Evolutionary conservation across 2,797 vertebrate genomes (phyloP), one percentile per base, ranked within the genome.

Genomic region (Ambastaia sidthimunki): DNA sequence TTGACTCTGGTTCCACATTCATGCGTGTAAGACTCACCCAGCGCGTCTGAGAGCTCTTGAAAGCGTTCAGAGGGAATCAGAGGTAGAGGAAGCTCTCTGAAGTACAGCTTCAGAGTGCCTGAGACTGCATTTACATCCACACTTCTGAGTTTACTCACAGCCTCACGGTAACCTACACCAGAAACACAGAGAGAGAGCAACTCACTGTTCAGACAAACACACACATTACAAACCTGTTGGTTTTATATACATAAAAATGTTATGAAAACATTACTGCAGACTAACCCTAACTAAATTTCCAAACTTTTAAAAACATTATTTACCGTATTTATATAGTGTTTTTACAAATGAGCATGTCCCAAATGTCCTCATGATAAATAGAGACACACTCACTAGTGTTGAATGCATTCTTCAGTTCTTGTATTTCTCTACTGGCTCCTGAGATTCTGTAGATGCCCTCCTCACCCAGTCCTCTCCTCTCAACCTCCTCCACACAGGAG

Each of bases 391-490:
- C 86, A 94, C 94, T 91, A 85, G 80, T 91, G 86, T 94, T 84
- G 82, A 94, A 94, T 2, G 82, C 89, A 1, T 82, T 18, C 86
- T 90, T 94, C 62, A 94, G 90, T 3, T 7, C 18, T 81, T 19
- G 78, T 86, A 94, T 89, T 50, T 93, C 90, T 2, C 78, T 89
- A 83, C 86, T 66, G 15, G 83, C 83, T 48, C 93, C 94, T 5
- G 94, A 94, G 44, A 94, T 60, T 81, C 94, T 87, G 80, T 94
- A 94, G 86, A 94, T 93, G 13, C 94, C 94, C 71, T 93, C 91
- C 80, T 94, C 94, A 0, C 82, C 82, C 88, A 94, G 31, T 25
- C 94, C 94, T 77, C 93, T 89, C 62, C 91, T 85, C 84, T 94
- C 94, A 80, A 94, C 82, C 84, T 94, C 93, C 84, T 93, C 91